Evolutionary conservation across 2,888 invertebrate species (phyloP).

Genomic region (Anthrax anthrax): DNA sequence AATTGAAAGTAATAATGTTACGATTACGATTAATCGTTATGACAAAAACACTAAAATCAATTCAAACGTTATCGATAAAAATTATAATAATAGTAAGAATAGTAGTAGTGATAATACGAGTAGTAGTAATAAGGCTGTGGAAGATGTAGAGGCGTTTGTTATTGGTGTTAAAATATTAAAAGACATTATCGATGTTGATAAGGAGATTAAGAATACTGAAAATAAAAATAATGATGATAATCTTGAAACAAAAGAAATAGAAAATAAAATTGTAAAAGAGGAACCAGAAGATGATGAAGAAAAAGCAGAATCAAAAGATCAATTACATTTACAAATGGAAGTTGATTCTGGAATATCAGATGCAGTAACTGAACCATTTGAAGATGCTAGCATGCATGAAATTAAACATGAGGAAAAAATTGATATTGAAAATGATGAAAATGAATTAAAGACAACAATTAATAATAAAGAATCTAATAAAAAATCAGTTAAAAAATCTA

Average conservation of each 20-base stretch:
- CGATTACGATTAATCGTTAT: too few relatives aligned
- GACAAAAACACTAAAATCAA: too few relatives aligned
- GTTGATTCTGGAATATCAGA: constrained; percentile 5
- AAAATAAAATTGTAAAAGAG: constrained; percentile 7
- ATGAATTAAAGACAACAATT: background rate
- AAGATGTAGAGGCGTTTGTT: background rate
- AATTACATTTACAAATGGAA: background rate
- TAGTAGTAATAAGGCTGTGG: constrained; percentile 7
- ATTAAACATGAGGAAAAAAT: background rate
- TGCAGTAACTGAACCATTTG: background rate
- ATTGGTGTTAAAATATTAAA: background rate
- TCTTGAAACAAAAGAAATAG: constrained; percentile 3
- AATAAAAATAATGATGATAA: background rate
- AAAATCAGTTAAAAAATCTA: background rate
- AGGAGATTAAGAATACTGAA: background rate
- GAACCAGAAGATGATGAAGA: background rate
- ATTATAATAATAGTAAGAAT: background rate
- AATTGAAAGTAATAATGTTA: background rate
- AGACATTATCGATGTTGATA: background rate
- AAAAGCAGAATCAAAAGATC: background rate
- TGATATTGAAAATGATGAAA: background rate
- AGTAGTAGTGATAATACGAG: background rate
- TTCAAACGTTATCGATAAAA: too few relatives aligned
- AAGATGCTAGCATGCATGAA: background rate
- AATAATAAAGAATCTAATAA: background rate